These are phyloP conservation scores for Antheraea yamamai DNA, from an alignment of 2,888 invertebrate genomes.

Conservation along the genomic window DNA sequence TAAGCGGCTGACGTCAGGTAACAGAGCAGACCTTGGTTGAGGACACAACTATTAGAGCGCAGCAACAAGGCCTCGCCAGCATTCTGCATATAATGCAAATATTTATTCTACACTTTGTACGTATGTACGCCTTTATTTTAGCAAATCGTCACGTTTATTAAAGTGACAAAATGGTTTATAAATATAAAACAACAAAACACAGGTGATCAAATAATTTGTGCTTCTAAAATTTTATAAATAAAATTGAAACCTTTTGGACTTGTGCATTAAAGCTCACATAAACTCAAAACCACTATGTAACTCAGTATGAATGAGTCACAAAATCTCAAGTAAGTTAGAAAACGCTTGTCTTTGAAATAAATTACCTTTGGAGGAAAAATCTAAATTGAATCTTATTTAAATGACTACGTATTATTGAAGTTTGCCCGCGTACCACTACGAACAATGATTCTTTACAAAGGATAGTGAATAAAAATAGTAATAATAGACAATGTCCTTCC, in stretches of 20 bases:
- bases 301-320: neutral
- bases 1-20: conserved; percentile 69
- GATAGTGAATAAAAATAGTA: conserved; percentile 20
- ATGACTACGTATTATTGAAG: neutral
- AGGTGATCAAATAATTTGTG: no score
- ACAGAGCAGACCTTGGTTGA: conserved; percentile 72
- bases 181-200: neutral
- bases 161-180: neutral
- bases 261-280: neutral
- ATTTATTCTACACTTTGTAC: conserved; percentile 23
- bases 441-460: conserved; percentile 1
- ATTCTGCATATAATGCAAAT: conserved; percentile 64
- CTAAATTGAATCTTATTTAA: neutral
- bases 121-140: neutral
- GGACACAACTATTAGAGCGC: conserved; percentile 75
- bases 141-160: neutral
- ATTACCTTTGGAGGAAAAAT: neutral
- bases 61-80: conserved; percentile 69
- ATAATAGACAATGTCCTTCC: conserved; percentile 10
- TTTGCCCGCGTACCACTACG: neutral
- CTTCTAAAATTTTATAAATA: neutral
- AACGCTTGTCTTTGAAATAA: neutral
- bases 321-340: neutral
- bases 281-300: neutral
- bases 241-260: neutral